A percentile compares a stretch with the other conserved stretches of the same genome.
Conservation (phyloP, 1,140 invertebrate genomes). For the Drusus annulatus region DNA sequence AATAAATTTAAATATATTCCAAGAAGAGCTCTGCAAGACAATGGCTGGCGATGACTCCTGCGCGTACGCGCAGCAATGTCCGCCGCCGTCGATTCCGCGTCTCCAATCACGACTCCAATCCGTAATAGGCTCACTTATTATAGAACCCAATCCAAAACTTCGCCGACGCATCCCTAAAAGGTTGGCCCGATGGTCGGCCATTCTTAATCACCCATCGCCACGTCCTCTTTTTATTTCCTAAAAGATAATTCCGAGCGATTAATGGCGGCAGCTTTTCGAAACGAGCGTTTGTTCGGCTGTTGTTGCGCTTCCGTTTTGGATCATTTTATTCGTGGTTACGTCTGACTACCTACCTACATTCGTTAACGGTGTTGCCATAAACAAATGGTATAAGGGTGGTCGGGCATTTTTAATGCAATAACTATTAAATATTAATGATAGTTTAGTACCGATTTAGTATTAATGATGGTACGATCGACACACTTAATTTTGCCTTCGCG, state of each 20-base stretch:
- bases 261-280: slow-evolving; percentile 9
- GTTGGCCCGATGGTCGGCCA: background rate
- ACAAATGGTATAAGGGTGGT: background rate
- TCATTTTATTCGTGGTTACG: background rate
- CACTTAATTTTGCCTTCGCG: too few relatives aligned
- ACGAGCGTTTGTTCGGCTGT: background rate
- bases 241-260: slow-evolving; percentile 11
- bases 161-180: slow-evolving; percentile 5
- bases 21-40: slow-evolving; percentile 55
- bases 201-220: slow-evolving; percentile 2
- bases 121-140: slow-evolving; percentile 3
- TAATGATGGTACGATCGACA: too few relatives aligned
- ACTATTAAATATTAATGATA: too few relatives aligned
- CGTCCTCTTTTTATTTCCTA: slow-evolving; percentile 6
- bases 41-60: slow-evolving; percentile 49
- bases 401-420: background rate
- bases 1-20: slow-evolving; percentile 59
- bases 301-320: background rate
- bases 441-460: too few relatives aligned
- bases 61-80: slow-evolving; percentile 54
- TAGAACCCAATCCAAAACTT: background rate
- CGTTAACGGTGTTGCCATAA: background rate
- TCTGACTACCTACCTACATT: background rate
- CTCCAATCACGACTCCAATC: background rate
- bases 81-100: slow-evolving; percentile 17